A percentile compares a stretch with the other conserved stretches of the same genome.
These are phyloP conservation scores for Phoebastria nigripes DNA, from an alignment of 2,797 vertebrate species.

Conservation along the genomic window DNA sequence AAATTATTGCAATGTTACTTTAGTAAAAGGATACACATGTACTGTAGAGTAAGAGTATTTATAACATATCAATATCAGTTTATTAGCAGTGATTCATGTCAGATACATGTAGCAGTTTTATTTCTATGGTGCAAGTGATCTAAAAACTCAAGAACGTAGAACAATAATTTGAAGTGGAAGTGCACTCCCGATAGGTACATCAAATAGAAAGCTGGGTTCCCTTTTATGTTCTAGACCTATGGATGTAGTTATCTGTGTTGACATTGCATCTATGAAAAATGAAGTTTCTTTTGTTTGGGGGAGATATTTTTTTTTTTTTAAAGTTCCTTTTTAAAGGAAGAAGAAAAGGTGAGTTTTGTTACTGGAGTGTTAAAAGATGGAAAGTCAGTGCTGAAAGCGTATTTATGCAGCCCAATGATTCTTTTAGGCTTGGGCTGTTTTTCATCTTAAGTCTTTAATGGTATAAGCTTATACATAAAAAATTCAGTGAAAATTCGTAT, in stretches of 20 bases:
- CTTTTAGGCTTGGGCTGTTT: background rate
- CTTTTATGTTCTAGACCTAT: background rate
- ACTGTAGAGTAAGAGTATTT: background rate
- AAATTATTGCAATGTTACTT: background rate
- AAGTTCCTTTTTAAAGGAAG: background rate
- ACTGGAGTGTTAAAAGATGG: background rate
- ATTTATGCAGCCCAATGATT: background rate
- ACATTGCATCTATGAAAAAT: background rate
- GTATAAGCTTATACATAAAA: background rate
- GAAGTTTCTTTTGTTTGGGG: background rate
- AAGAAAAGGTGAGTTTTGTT: background rate
- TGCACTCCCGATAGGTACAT: background rate
- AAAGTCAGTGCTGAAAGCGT: background rate
- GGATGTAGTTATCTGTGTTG: background rate
- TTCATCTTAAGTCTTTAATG: background rate
- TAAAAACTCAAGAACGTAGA: background rate
- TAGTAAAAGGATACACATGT: background rate
- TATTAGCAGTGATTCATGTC: background rate
- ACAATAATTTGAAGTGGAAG: background rate
- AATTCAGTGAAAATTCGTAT: background rate
- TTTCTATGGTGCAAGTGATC: background rate
- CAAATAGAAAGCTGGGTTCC: background rate
- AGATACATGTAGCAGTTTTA: background rate
- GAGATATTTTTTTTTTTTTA: background rate
- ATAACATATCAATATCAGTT: background rate